These are phyloP conservation scores for Thymelicus lineola DNA, from an alignment of 2,888 invertebrate species.

Conservation along the genomic window DNA sequence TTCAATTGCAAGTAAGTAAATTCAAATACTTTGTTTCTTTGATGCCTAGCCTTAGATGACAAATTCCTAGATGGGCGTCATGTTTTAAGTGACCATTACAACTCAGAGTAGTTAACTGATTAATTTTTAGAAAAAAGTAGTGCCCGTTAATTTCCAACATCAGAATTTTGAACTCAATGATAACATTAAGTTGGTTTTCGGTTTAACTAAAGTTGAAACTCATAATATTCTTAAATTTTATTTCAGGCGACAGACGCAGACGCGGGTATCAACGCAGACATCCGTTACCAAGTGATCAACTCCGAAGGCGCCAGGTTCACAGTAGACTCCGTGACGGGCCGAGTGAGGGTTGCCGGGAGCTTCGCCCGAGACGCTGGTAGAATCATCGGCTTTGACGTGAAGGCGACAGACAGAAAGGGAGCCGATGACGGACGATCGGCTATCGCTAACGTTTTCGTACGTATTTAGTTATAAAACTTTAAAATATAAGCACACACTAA, in stretches of 20 bases:
- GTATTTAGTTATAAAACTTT: slow-evolving; percentile 55
- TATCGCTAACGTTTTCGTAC: slow-evolving; percentile 94
- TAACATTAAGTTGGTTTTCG: too few species aligned
- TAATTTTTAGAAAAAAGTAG: too few species aligned
- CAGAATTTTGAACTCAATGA: too few species aligned
- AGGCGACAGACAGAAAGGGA: slow-evolving; percentile 92
- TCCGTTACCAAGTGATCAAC: slow-evolving; percentile 92
- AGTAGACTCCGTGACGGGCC: slow-evolving; percentile 91
- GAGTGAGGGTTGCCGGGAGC: slow-evolving; percentile 89
- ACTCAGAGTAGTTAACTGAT: too few species aligned
- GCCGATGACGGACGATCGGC: slow-evolving; percentile 93
- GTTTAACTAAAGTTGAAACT: too few species aligned
- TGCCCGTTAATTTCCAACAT: too few species aligned
- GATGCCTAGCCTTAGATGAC: not conserved
- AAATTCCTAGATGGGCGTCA: too few species aligned
- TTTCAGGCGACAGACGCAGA: slow-evolving; percentile 90
- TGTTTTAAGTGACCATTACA: too few species aligned
- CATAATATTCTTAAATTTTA: not conserved
- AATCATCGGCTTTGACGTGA: slow-evolving; percentile 94
- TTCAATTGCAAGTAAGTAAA: slow-evolving; percentile 87
- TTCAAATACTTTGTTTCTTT: not conserved
- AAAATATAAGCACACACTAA: too few species aligned
- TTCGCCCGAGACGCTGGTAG: slow-evolving; percentile 89
- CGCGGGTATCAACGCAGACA: slow-evolving; percentile 90
- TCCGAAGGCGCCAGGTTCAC: slow-evolving; percentile 91